phyloP scores from a whole-genome alignment of 2,888 invertebrate species.

The Acheta domesticus region DNA sequence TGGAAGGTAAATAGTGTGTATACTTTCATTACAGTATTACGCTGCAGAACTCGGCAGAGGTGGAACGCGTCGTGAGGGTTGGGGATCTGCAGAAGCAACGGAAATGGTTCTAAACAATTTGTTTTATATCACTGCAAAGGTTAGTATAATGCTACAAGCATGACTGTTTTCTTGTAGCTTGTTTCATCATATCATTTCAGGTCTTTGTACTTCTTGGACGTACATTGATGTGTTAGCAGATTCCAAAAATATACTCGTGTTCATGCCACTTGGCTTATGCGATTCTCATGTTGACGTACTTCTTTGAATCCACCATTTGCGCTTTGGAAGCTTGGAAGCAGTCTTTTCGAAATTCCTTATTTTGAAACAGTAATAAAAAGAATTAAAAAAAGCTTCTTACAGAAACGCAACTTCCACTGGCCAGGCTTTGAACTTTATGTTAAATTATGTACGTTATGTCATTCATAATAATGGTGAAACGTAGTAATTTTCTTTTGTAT shows the following conservation, averaged over 20 bases:
- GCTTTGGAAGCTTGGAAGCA: too few relatives aligned
- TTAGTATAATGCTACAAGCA: constrained; percentile 44
- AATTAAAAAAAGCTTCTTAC: too few relatives aligned
- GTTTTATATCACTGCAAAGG: constrained; percentile 96
- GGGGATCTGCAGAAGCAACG: constrained; percentile 98
- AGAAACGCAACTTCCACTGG: too few relatives aligned
- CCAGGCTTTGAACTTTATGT: too few relatives aligned
- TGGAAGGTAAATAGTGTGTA: neutral
- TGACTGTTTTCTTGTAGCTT: neutral
- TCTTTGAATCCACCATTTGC: too few relatives aligned
- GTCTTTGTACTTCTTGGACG: neutral
- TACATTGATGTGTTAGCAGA: neutral
- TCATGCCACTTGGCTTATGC: too few relatives aligned
- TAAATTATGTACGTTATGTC: too few relatives aligned
- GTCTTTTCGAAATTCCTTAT: too few relatives aligned
- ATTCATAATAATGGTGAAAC: too few relatives aligned
- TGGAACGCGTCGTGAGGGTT: constrained; percentile 80
- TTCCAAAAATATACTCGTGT: neutral
- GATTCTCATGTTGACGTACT: too few relatives aligned
- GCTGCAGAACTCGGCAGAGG: constrained; percentile 61
- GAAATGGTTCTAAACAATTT: constrained; percentile 99
- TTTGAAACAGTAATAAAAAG: too few relatives aligned
- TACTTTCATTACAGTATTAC: constrained; percentile 53
- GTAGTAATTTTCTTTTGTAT: too few relatives aligned
- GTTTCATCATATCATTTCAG: neutral